Evolutionary conservation across 2,888 invertebrate genomes (phyloP).

Genomic region (Apoderus coryli): DNA sequence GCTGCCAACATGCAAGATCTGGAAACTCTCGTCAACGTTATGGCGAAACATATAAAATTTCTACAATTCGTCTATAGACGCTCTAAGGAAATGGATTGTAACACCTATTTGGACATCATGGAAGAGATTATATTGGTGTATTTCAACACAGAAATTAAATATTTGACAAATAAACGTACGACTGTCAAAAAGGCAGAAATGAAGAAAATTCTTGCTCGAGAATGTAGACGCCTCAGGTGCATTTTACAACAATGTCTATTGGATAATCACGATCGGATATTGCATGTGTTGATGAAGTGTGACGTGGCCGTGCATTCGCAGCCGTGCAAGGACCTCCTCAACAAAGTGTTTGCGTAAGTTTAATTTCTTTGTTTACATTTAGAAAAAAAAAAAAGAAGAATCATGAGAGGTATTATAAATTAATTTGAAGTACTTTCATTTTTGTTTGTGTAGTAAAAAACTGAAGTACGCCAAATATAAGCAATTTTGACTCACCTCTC

Average conservation of each 20-base stretch:
- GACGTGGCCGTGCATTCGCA: neutral
- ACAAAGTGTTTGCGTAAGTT: constrained; percentile 1
- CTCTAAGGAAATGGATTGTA: neutral
- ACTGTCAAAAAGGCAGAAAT: neutral
- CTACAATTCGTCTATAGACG: neutral
- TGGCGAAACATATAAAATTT: neutral
- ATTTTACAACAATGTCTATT: neutral
- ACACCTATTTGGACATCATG: constrained; percentile 1
- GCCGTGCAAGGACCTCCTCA: neutral
- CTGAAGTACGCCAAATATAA: no score
- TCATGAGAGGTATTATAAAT: no score
- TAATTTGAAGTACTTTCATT: no score
- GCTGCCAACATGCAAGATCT: neutral
- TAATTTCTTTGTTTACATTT: no score
- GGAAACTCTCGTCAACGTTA: neutral
- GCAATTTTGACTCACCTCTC: no score
- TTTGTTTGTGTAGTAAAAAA: no score
- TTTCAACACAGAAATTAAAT: neutral
- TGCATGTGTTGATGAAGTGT: neutral
- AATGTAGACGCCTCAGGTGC: neutral
- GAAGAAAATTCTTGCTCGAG: neutral
- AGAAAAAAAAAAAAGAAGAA: no score
- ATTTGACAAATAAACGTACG: neutral
- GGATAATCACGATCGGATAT: neutral
- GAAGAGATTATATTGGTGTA: neutral